Percentiles rank a stretch among this genome's conserved stretches.
These are phyloP conservation scores for Colostygia pectinataria DNA, from an alignment of 2,888 invertebrate genomes.

Conservation along the genomic window DNA sequence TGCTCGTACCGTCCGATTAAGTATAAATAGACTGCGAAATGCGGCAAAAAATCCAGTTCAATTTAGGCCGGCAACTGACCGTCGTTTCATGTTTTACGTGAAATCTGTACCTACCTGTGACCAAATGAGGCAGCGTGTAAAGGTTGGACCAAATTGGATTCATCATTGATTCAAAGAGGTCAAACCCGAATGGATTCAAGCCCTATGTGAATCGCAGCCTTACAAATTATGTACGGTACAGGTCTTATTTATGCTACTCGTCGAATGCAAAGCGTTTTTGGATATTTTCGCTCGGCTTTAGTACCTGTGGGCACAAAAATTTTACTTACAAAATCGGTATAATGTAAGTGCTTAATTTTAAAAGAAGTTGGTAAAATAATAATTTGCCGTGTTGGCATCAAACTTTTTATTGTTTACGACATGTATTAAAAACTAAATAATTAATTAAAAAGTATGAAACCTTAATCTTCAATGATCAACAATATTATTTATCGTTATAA, in stretches of 20 bases:
- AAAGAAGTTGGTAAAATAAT: too few species aligned
- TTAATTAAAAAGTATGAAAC: too few species aligned
- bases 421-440: too few species aligned
- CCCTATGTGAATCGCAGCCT: conserved; percentile 47
- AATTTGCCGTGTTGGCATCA: too few species aligned
- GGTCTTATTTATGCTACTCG: conserved; percentile 22
- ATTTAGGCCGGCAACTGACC: conserved; percentile 49
- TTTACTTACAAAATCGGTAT: too few species aligned
- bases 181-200: conserved; percentile 51
- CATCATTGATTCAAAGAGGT: conserved; percentile 73
- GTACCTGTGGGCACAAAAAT: background rate
- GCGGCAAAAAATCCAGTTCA: conserved; percentile 27
- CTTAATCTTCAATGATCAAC: too few species aligned
- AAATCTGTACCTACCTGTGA: conserved; percentile 57
- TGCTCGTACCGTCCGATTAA: background rate
- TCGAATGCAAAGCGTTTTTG: conserved; percentile 21
- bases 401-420: too few species aligned
- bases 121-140: conserved; percentile 52
- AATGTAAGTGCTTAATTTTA: too few species aligned
- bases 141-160: conserved; percentile 62
- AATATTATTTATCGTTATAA: too few species aligned
- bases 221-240: conserved; percentile 40
- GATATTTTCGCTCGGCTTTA: conserved; percentile 8
- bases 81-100: conserved; percentile 49
- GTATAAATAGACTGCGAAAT: conserved; percentile 7